Evolutionary conservation across 2,888 invertebrate species (phyloP).

Genomic region (Thymelicus sylvestris): DNA sequence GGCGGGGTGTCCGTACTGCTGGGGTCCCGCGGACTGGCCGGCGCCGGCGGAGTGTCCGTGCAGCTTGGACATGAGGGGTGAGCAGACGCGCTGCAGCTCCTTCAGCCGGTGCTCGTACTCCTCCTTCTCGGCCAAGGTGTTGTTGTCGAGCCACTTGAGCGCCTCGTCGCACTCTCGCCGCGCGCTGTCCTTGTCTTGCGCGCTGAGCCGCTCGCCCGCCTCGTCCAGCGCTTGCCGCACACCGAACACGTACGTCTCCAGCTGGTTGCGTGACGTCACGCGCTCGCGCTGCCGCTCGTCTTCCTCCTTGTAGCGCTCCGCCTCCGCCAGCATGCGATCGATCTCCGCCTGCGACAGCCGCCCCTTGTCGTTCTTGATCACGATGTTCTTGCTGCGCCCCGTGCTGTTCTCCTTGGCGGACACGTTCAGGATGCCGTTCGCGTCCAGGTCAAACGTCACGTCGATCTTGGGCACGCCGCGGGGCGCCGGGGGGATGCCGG

Average conservation of each 20-base stretch:
- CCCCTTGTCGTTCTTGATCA: slow-evolving; percentile 93
- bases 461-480: slow-evolving; percentile 88
- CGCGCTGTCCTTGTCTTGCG: slow-evolving; percentile 86
- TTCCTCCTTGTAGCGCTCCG: slow-evolving; percentile 89
- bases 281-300: slow-evolving; percentile 88
- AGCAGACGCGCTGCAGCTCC: slow-evolving; percentile 84
- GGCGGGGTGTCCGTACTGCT: slow-evolving; percentile 25
- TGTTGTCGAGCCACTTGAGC: slow-evolving; percentile 89
- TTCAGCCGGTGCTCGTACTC: slow-evolving; percentile 86
- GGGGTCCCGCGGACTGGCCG: slow-evolving; percentile 11
- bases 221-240: slow-evolving; percentile 89
- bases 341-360: slow-evolving; percentile 92
- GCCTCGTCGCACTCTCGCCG: slow-evolving; percentile 83
- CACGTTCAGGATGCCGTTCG: slow-evolving; percentile 93
- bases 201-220: slow-evolving; percentile 84
- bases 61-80: slow-evolving; percentile 84
- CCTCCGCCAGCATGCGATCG: slow-evolving; percentile 90
- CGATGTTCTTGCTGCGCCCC: slow-evolving; percentile 89
- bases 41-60: slow-evolving; percentile 62
- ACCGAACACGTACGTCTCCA: slow-evolving; percentile 89
- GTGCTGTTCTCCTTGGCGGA: slow-evolving; percentile 89
- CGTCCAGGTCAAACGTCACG: slow-evolving; percentile 90
- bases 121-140: slow-evolving; percentile 86
- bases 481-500: slow-evolving; percentile 89
- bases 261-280: slow-evolving; percentile 88